Conservation (phyloP, 2,113 vertebrate species). For the Coturnix japonica region DNA sequence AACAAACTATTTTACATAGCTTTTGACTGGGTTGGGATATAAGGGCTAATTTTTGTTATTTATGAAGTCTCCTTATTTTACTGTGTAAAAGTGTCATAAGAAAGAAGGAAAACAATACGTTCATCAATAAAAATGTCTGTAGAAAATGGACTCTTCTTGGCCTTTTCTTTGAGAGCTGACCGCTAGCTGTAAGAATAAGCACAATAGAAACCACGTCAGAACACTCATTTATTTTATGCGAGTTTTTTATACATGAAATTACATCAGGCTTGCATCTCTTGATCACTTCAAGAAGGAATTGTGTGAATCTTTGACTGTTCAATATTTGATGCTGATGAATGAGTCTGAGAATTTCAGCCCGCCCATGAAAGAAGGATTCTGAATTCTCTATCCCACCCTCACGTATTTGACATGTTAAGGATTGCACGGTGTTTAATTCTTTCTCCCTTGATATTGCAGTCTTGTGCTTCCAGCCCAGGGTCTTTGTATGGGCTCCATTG, state of each 20-base stretch:
- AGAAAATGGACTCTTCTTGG: slow-evolving; percentile 4
- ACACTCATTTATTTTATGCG: neutral
- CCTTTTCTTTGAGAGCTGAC: neutral
- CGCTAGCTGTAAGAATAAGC: neutral
- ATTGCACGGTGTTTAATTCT: neutral
- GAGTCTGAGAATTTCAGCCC: neutral
- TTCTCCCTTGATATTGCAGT: neutral
- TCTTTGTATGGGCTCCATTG: neutral
- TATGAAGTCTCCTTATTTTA: slow-evolving; percentile 43
- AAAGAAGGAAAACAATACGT: neutral
- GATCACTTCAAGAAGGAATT: slow-evolving; percentile 22
- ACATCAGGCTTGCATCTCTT: neutral
- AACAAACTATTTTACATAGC: slow-evolving; percentile 65
- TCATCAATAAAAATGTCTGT: slow-evolving; percentile 58
- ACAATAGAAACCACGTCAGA: neutral
- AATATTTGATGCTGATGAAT: neutral
- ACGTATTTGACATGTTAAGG: neutral
- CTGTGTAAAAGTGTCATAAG: neutral
- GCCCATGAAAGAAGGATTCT: neutral
- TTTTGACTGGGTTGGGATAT: slow-evolving; percentile 61
- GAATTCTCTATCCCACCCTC: neutral
- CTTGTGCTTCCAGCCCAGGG: neutral
- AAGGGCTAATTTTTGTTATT: slow-evolving; percentile 74
- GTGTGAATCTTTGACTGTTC: neutral
- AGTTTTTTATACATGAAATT: neutral